phyloP scores from a whole-genome alignment of 1,140 invertebrate species.

The Rhyacophila brunnea region DNA sequence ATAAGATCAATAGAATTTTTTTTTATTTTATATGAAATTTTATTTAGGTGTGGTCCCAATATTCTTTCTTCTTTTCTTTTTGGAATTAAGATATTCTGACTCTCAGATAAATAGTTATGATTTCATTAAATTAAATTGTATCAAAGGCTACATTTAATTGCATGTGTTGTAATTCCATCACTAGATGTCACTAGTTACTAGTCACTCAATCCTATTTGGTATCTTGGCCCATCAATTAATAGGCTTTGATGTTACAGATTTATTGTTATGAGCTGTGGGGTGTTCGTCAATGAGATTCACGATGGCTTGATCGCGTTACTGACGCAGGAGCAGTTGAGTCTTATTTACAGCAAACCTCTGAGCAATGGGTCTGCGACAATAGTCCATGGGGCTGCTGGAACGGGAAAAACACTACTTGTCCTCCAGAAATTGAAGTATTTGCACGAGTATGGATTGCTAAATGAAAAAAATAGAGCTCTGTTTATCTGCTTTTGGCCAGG shows the following conservation, averaged over 20 bases:
- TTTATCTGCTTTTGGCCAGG: conserved; percentile 47
- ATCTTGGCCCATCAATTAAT: too few relatives aligned
- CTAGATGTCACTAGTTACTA: too few relatives aligned
- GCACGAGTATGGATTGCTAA: conserved; percentile 37
- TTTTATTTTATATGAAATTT: too few relatives aligned
- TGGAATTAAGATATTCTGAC: too few relatives aligned
- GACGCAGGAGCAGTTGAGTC: conserved; percentile 41
- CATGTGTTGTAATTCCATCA: too few relatives aligned
- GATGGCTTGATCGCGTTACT: conserved; percentile 40
- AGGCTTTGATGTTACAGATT: conserved; percentile 39
- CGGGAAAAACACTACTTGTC: conserved; percentile 44
- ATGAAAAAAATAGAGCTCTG: conserved; percentile 40
- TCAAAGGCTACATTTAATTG: too few relatives aligned
- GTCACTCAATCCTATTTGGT: too few relatives aligned
- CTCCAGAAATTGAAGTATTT: conserved; percentile 42
- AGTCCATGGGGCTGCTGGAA: conserved; percentile 44
- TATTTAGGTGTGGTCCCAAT: too few relatives aligned
- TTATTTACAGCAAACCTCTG: conserved; percentile 36
- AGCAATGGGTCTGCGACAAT: conserved; percentile 34
- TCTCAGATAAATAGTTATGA: too few relatives aligned
- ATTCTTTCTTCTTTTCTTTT: too few relatives aligned
- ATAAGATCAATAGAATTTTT: too few relatives aligned
- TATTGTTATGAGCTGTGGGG: conserved; percentile 42
- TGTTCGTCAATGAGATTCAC: conserved; percentile 45
- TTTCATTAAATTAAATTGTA: too few relatives aligned